A percentile compares a stretch with the other conserved stretches of the same genome.
Evolutionary conservation across 2,797 vertebrate species (phyloP).

Genomic region (Enteromius fasciolatus): DNA sequence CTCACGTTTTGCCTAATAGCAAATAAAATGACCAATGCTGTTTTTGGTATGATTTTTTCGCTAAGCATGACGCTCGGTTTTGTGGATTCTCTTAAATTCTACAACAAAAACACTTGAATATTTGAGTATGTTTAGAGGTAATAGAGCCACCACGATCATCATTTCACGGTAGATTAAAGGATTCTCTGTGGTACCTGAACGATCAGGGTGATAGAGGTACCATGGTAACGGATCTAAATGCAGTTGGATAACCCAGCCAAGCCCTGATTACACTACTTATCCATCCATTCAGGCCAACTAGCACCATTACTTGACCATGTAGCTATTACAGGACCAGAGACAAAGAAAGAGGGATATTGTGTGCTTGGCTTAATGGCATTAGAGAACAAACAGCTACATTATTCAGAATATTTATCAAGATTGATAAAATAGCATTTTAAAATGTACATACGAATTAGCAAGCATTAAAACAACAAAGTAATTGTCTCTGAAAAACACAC

Average conservation of each 20-base stretch:
- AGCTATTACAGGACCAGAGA: slow-evolving; percentile 5
- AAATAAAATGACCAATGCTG: slow-evolving; percentile 23
- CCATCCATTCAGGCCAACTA: slow-evolving; percentile 6
- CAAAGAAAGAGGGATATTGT: background rate
- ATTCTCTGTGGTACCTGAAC: background rate
- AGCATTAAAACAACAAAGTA: background rate
- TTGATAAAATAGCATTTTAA: background rate
- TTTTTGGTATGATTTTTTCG: background rate
- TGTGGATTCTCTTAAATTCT: slow-evolving; percentile 11
- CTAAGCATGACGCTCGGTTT: background rate
- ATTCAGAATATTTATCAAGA: background rate
- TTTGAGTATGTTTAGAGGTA: background rate
- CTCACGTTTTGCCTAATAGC: slow-evolving; percentile 36
- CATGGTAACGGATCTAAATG: slow-evolving; percentile 46
- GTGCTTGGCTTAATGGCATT: slow-evolving; percentile 27
- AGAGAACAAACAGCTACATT: background rate
- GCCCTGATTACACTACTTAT: slow-evolving; percentile 41
- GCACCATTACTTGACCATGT: background rate
- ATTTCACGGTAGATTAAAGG: slow-evolving; percentile 22
- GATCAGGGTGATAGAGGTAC: slow-evolving; percentile 28
- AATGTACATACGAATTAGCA: background rate
- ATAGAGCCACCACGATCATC: background rate
- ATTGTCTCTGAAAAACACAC: slow-evolving; percentile 5
- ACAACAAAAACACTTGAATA: background rate
- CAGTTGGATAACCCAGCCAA: slow-evolving; percentile 38